Evolutionary conservation across 1,140 invertebrate genomes (phyloP).

Genomic region (Drosophila kikkawai): DNA sequence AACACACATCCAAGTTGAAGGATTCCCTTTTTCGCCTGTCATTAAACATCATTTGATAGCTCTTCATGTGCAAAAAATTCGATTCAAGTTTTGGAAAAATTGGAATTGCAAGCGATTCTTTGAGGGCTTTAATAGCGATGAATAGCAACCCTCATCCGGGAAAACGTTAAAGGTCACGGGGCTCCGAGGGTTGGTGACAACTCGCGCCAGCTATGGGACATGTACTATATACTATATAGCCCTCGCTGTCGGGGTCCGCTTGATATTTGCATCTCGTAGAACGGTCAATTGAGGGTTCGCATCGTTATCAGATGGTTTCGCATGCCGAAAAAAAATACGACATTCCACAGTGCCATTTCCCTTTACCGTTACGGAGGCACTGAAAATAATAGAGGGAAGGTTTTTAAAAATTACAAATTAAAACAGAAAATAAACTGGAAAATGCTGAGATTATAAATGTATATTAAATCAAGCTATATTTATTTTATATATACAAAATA

Average conservation of each 20-base stretch:
- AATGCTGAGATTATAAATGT: no score
- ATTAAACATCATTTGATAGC: constrained; percentile 55
- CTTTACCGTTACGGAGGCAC: constrained; percentile 22
- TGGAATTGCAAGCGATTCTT: constrained; percentile 41
- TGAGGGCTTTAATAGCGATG: constrained; percentile 30
- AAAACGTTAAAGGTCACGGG: constrained; percentile 10
- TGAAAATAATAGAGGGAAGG: background rate
- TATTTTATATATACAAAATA: background rate
- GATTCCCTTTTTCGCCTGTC: constrained; percentile 26
- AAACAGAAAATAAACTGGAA: no score
- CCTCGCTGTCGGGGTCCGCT: constrained; percentile 36
- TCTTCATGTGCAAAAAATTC: constrained; percentile 47
- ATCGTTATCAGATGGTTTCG: constrained; percentile 49
- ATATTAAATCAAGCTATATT: background rate
- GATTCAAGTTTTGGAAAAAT: constrained; percentile 31
- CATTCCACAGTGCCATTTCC: constrained; percentile 48
- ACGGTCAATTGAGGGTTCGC: constrained; percentile 52
- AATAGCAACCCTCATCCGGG: constrained; percentile 47
- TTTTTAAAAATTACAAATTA: no score
- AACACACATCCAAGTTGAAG: constrained; percentile 42
- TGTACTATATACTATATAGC: background rate
- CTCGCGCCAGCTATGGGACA: constrained; percentile 33
- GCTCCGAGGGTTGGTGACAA: constrained; percentile 36
- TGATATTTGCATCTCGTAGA: constrained; percentile 47
- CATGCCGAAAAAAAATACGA: constrained; percentile 35